These are phyloP conservation scores for Balearica regulorum DNA, from an alignment of 2,797 vertebrate species.

Conservation along the genomic window DNA sequence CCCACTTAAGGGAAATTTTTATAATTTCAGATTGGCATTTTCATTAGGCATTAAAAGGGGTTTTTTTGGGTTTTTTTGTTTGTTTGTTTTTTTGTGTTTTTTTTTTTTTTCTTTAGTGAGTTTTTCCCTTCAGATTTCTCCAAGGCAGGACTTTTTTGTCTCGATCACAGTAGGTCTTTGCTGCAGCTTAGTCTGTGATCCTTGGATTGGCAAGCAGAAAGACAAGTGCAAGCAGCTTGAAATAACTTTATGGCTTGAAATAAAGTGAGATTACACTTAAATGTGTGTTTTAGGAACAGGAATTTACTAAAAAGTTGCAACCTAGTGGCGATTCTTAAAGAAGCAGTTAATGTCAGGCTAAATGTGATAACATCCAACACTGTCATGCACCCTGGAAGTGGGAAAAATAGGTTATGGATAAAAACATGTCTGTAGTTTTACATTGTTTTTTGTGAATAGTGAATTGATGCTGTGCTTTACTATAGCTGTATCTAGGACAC, in stretches of 20 bases:
- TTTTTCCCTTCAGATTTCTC: background rate
- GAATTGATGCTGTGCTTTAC: background rate
- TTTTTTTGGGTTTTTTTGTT: background rate
- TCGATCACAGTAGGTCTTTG: background rate
- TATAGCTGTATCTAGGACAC: background rate
- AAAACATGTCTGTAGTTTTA: background rate
- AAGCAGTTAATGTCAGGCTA: background rate
- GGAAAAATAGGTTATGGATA: background rate
- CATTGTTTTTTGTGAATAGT: background rate
- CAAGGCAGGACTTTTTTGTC: background rate
- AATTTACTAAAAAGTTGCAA: background rate
- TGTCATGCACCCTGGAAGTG: background rate
- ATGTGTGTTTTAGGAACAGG: background rate
- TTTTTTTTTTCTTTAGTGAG: background rate
- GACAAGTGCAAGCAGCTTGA: background rate
- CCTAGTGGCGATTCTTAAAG: background rate
- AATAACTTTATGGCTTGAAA: background rate
- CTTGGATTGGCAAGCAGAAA: background rate
- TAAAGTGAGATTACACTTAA: background rate
- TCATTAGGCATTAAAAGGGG: background rate
- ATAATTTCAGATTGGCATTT: background rate
- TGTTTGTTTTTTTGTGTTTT: no score
- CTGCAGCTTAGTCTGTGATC: slow-evolving; percentile 4
- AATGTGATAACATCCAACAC: background rate
- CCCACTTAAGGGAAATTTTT: background rate